Conservation (phyloP, 2,888 invertebrate genomes). For the Limnephilus lunatus region DNA sequence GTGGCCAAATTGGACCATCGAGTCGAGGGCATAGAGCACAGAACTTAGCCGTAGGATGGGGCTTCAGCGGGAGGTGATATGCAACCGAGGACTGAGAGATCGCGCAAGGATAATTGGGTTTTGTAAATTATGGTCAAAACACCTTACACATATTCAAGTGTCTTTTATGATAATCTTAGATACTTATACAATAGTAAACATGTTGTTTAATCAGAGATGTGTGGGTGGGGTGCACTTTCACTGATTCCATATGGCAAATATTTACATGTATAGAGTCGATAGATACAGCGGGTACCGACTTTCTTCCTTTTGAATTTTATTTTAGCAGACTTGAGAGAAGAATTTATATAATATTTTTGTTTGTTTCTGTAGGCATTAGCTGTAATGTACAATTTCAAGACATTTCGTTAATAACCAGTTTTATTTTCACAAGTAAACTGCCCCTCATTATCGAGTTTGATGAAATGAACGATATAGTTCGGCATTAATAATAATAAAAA, state of each 20-base stretch:
- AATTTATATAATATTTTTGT: too few species aligned
- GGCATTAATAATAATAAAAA: too few species aligned
- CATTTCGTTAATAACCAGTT: too few species aligned
- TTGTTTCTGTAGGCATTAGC: too few species aligned
- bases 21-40: conserved; percentile 8
- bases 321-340: too few species aligned
- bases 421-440: too few species aligned
- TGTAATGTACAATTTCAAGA: too few species aligned
- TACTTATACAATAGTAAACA: not conserved
- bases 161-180: not conserved
- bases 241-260: not conserved
- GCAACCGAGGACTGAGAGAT: not conserved
- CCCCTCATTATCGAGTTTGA: too few species aligned
- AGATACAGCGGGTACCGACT: too few species aligned
- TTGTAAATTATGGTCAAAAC: not conserved
- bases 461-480: too few species aligned
- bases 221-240: not conserved
- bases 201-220: too few species aligned
- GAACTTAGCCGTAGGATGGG: not conserved
- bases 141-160: not conserved
- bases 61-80: not conserved
- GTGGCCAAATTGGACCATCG: conserved; percentile 48
- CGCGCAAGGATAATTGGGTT: not conserved
- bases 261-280: not conserved
- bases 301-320: too few species aligned